phyloP scores from a whole-genome alignment of 2,797 vertebrate genomes.

The Propithecus perrieri region DNA sequence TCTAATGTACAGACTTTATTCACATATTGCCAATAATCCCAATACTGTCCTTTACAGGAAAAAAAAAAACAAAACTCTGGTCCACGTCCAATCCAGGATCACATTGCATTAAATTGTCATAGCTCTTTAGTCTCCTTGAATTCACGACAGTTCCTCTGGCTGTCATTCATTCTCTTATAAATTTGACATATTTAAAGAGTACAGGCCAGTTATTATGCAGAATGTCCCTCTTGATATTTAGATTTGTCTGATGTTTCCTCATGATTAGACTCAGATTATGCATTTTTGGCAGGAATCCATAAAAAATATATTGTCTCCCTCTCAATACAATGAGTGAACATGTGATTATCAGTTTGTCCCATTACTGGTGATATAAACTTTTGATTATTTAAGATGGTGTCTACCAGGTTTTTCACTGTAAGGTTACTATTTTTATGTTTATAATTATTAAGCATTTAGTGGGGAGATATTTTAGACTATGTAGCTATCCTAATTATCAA shows the following conservation, averaged over 20 bases:
- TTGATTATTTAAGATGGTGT: background rate
- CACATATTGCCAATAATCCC: background rate
- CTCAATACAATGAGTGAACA: background rate
- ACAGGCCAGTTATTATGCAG: background rate
- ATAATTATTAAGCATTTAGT: slow-evolving; percentile 9
- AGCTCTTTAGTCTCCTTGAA: background rate
- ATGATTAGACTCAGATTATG: background rate
- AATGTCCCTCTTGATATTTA: background rate
- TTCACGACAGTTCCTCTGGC: background rate
- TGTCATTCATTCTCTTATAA: background rate
- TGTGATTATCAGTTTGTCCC: background rate
- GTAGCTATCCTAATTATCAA: background rate
- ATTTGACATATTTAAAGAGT: slow-evolving; percentile 11
- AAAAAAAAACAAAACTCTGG: background rate
- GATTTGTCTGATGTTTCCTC: background rate
- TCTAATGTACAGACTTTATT: slow-evolving; percentile 35
- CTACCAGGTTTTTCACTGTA: background rate
- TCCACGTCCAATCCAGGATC: background rate
- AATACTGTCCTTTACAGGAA: background rate
- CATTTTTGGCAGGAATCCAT: background rate
- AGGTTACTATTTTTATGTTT: slow-evolving; percentile 37
- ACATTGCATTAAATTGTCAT: background rate
- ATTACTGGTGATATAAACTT: background rate
- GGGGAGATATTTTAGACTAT: background rate
- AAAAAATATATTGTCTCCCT: background rate